Conservation (phyloP, 1,140 invertebrate genomes). For the Microplitis mediator region DNA sequence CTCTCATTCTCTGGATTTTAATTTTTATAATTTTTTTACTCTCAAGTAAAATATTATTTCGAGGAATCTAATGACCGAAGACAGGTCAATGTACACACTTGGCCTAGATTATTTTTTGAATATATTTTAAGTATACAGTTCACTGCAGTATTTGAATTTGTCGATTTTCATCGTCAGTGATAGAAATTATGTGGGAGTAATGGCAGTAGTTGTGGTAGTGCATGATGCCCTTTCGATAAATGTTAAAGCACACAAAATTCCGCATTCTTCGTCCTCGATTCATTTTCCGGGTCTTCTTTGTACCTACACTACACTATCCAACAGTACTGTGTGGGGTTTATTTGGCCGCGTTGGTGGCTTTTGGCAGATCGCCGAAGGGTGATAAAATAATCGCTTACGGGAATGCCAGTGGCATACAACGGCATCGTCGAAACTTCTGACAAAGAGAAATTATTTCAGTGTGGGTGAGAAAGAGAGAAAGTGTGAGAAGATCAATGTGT, state of each 20-base stretch:
- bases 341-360: constrained; percentile 27
- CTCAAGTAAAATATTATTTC: constrained; percentile 21
- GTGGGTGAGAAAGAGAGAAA: not conserved
- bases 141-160: constrained; percentile 19
- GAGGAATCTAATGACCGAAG: constrained; percentile 16
- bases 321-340: no score
- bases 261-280: not conserved
- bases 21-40: not conserved
- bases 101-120: constrained; percentile 20
- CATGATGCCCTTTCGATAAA: constrained; percentile 1
- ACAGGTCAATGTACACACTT: constrained; percentile 24
- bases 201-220: no score
- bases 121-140: not conserved
- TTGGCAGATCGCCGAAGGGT: constrained; percentile 53
- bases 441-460: not conserved
- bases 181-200: no score
- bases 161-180: not conserved
- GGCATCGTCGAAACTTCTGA: constrained; percentile 23
- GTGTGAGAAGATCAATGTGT: not conserved
- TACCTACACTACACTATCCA: not conserved
- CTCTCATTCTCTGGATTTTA: no score
- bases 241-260: constrained; percentile 14
- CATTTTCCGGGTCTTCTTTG: not conserved
- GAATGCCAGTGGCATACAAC: constrained; percentile 29
- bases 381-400: constrained; percentile 59